Evolutionary conservation across 2,888 invertebrate genomes (phyloP), one percentile per base, ranked within the genome.

Genomic region (Formica aserva): DNA sequence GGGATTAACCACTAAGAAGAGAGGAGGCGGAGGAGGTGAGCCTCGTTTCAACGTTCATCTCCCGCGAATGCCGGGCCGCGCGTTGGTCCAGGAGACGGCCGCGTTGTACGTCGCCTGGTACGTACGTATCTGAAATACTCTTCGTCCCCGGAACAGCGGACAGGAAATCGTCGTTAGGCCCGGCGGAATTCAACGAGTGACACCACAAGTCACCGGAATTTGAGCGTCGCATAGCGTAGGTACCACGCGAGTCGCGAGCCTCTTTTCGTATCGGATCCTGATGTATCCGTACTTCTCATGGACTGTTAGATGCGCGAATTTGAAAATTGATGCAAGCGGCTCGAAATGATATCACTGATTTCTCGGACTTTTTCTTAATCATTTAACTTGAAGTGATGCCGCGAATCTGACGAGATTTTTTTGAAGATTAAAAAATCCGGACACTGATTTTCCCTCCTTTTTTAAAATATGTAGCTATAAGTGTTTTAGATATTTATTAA

Each of bases 131-230:
- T 60, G 78, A 60, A 80, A 84, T 75, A 82, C 84, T 80, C 63
- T 63, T 57, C 74, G 75, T 66, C 60, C 29, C 18, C 65, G 82
- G 74, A 13, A 80, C 57, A 84, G 75, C 81, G 78, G 84, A 83
- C 72, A 86, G 89, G 89, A 90, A 90, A 88, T 88, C 86, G 85
- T 87, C 87, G 88, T 86, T 80, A 86, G 87, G 88, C 86, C 72
- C 87, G 85, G 41, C 69, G 92, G 91, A 90, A 91, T 90, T 88
- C 84, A 75, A 83, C 88, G 84, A 90, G 90, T 91, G 91, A 92
- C 91, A 90, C 91, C 90, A 88, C 89, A 85, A 91, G 92, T 92
- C 88, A 86, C 71, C 87, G 92, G 92, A 92, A 92, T 92, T 87
- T 90, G 87, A 89, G 86, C 90, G 86, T 90, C 87, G 91, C 92